Conservation (phyloP, 2,113 vertebrate species). For the Crotalus helleri region DNA sequence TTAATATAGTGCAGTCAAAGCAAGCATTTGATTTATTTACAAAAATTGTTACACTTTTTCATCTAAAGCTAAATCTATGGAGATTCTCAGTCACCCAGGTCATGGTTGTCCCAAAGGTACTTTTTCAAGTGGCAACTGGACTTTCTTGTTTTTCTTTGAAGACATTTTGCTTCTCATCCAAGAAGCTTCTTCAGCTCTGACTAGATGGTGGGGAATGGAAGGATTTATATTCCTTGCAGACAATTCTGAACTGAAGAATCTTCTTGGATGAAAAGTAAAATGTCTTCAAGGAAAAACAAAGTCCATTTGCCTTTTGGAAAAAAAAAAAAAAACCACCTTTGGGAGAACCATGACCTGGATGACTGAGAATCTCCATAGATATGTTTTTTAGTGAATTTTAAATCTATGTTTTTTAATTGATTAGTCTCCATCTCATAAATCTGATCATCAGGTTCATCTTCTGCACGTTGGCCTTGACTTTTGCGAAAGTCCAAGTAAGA, state of each 20-base stretch:
- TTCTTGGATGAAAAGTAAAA: neutral
- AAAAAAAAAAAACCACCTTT: neutral
- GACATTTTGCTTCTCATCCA: no score
- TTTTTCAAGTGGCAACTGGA: no score
- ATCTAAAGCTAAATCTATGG: neutral
- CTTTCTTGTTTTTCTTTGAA: no score
- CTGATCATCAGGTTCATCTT: neutral
- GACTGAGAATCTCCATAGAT: neutral
- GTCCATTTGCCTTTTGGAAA: neutral
- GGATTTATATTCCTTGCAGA: no score
- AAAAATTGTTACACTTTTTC: neutral
- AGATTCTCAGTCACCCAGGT: no score
- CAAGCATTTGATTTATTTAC: neutral
- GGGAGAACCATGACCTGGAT: neutral
- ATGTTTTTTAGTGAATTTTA: neutral
- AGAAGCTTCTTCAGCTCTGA: no score
- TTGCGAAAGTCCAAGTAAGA: neutral
- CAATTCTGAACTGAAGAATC: neutral
- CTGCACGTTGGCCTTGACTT: neutral
- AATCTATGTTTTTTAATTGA: neutral
- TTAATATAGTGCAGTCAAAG: neutral
- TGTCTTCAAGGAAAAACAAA: neutral
- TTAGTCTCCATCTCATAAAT: neutral
- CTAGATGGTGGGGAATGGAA: no score
- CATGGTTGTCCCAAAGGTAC: no score